phyloP scores from a whole-genome alignment of 2,888 invertebrate genomes.

The Drosophila anomalipes region DNA sequence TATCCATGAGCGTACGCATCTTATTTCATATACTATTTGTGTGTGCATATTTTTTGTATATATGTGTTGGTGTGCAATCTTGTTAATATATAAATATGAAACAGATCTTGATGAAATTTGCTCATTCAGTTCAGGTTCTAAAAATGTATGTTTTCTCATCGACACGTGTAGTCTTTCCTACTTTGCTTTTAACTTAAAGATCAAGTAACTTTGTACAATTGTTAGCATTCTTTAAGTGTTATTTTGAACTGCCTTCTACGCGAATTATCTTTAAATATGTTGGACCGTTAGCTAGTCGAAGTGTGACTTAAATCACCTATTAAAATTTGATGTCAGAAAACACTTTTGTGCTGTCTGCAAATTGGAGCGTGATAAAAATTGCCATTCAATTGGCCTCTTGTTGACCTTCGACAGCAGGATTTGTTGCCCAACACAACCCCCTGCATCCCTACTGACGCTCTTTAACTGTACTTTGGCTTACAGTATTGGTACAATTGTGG shows the following conservation, averaged over 20 bases:
- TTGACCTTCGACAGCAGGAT: constrained; percentile 55
- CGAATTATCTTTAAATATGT: background rate
- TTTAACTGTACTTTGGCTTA: constrained; percentile 21
- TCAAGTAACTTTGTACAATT: background rate
- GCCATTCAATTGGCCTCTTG: constrained; percentile 43
- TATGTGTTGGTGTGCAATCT: background rate
- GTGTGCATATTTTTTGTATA: background rate
- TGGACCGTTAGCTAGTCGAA: background rate
- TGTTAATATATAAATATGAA: background rate
- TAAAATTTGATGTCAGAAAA: constrained; percentile 20
- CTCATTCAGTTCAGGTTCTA: background rate
- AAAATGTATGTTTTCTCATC: background rate
- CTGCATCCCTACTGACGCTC: background rate
- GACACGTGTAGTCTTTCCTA: background rate
- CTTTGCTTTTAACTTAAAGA: background rate
- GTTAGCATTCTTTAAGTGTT: background rate
- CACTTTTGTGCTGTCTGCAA: constrained; percentile 25
- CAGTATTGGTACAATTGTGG: constrained; percentile 6
- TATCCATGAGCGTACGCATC: too few species aligned
- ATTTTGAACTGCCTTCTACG: background rate
- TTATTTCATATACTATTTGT: background rate
- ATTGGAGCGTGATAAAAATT: constrained; percentile 32
- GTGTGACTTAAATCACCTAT: constrained; percentile 5
- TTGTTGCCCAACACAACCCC: constrained; percentile 3
- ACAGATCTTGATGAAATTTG: background rate